Conservation (phyloP, 2,113 vertebrate genomes). For the Glaucidium brasilianum region DNA sequence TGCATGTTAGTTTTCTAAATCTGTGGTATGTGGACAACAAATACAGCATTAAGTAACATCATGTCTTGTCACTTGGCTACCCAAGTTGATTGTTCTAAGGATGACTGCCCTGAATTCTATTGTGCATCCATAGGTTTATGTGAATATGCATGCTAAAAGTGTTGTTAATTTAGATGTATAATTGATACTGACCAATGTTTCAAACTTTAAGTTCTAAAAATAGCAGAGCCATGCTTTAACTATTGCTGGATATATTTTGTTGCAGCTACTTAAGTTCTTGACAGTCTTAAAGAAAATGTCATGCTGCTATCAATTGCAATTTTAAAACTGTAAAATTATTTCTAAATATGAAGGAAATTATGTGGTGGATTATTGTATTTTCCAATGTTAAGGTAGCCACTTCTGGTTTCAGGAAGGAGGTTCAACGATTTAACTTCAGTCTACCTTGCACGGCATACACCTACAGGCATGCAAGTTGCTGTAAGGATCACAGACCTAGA, state of each 20-base stretch:
- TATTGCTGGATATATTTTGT: not conserved
- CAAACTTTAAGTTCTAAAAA: not conserved
- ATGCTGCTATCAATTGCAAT: not conserved
- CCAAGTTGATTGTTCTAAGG: not conserved
- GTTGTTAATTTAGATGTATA: not conserved
- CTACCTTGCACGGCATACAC: slow-evolving; percentile 87
- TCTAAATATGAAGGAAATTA: not conserved
- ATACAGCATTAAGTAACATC: not conserved
- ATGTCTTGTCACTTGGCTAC: not conserved
- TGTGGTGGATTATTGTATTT: not conserved
- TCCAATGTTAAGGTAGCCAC: not conserved
- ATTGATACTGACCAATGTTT: not conserved
- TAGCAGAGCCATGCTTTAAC: not conserved
- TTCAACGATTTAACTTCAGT: slow-evolving; percentile 93
- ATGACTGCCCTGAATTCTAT: not conserved
- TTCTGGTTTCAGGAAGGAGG: slow-evolving; percentile 82
- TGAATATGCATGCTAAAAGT: not conserved
- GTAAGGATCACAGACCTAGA: slow-evolving; percentile 93
- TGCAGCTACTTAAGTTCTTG: not conserved
- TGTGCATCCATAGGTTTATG: not conserved
- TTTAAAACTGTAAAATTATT: not conserved
- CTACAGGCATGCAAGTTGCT: slow-evolving; percentile 87
- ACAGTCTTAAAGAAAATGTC: not conserved
- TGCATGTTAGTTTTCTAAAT: not conserved
- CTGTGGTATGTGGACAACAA: not conserved